phyloP scores from a whole-genome alignment of 2,888 invertebrate genomes.

The Antheraea assamensis region DNA sequence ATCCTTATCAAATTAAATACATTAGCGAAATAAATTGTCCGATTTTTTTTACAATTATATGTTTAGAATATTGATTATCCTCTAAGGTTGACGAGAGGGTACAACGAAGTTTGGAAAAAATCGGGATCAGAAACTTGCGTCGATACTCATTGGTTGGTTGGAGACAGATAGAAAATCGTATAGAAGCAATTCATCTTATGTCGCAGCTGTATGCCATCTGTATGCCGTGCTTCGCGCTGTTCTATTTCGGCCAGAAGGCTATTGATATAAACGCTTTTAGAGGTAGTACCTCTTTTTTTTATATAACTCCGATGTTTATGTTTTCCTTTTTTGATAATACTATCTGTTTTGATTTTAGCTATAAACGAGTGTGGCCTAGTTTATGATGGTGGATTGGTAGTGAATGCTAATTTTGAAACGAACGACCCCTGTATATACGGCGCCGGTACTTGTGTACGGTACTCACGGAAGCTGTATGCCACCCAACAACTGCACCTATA shows the following conservation, averaged over 20 bases:
- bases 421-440: slow-evolving; percentile 85
- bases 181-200: slow-evolving; percentile 71
- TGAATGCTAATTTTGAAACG: slow-evolving; percentile 83
- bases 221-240: slow-evolving; percentile 80
- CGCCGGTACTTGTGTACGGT: slow-evolving; percentile 85
- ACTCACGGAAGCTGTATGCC: slow-evolving; percentile 83
- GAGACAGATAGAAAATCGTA: slow-evolving; percentile 53
- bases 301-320: background rate
- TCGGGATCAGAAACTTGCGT: slow-evolving; percentile 72
- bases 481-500: slow-evolving; percentile 75
- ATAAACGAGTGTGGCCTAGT: slow-evolving; percentile 81
- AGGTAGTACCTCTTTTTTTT: slow-evolving; percentile 45
- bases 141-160: slow-evolving; percentile 79
- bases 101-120: slow-evolving; percentile 56
- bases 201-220: slow-evolving; percentile 66
- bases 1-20: background rate
- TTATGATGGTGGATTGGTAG: slow-evolving; percentile 85
- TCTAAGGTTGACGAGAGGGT: slow-evolving; percentile 78
- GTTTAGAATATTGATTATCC: background rate
- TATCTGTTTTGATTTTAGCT: slow-evolving; percentile 53
- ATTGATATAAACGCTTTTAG: slow-evolving; percentile 76
- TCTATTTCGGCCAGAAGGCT: slow-evolving; percentile 81
- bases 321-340: too few species aligned
- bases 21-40: background rate
- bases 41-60: background rate